A percentile compares a stretch with the other conserved stretches of the same genome.
Evolutionary conservation across 2,888 invertebrate genomes (phyloP).

Genomic region (Rotaria socialis): DNA sequence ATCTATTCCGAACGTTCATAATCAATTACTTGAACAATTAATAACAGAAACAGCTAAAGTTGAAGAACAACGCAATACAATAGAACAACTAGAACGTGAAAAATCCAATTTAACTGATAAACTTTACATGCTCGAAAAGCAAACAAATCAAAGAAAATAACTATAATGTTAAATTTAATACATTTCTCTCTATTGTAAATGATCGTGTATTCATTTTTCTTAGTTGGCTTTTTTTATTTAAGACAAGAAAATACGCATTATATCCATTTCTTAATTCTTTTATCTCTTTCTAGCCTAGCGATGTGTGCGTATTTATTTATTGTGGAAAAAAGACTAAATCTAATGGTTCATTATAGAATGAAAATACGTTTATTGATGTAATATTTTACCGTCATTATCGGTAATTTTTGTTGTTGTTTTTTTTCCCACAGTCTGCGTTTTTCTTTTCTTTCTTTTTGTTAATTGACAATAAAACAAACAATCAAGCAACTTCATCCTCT

Average conservation of each 20-base stretch:
- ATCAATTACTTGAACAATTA: slow-evolving; percentile 30
- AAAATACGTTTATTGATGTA: neutral
- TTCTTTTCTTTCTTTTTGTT: neutral
- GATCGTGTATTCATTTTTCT: neutral
- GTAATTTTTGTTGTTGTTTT: neutral
- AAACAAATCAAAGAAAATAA: neutral
- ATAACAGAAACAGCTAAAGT: neutral
- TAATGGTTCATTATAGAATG: slow-evolving; percentile 3
- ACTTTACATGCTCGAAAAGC: neutral
- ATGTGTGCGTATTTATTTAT: neutral
- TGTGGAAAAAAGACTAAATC: neutral
- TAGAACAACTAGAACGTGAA: slow-evolving; percentile 21
- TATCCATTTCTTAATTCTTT: neutral
- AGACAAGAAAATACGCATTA: neutral
- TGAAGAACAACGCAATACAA: slow-evolving; percentile 16
- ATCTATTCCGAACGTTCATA: neutral
- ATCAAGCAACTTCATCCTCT: neutral
- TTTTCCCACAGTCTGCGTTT: neutral
- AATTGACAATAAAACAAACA: neutral
- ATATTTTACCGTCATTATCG: neutral
- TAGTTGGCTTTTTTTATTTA: neutral
- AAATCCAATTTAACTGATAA: neutral
- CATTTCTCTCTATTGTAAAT: neutral
- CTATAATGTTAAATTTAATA: neutral
- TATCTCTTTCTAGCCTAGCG: neutral